Conservation (phyloP, 30 jellyfish, hydroid and myxozoan genomes). For the Clytia hemisphaerica region DNA sequence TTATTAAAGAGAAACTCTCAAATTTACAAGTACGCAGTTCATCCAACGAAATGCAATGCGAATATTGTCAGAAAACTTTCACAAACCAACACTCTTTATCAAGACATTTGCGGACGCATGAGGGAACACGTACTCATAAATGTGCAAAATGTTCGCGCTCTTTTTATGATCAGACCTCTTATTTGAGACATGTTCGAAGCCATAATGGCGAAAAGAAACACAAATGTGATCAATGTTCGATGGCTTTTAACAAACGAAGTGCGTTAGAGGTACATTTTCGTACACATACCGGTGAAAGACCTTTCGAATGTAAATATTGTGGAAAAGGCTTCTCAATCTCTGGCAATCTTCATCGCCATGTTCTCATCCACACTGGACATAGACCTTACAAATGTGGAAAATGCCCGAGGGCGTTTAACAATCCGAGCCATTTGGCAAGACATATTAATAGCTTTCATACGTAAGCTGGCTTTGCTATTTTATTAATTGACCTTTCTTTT, state of each 20-base stretch:
- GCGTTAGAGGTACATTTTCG: constrained; percentile 34
- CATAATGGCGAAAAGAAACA: constrained; percentile 41
- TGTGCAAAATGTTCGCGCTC: constrained; percentile 38
- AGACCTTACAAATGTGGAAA: constrained; percentile 41
- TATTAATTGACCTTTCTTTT: too few species aligned
- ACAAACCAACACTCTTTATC: neutral
- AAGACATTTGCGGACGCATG: constrained; percentile 26
- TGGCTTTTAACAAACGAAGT: constrained; percentile 37
- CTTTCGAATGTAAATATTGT: constrained; percentile 23
- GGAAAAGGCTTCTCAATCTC: constrained; percentile 42
- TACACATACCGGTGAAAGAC: constrained; percentile 42
- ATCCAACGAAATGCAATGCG: too few species aligned
- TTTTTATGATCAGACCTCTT: constrained; percentile 24
- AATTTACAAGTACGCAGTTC: too few species aligned
- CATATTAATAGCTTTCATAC: constrained; percentile 28
- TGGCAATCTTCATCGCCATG: constrained; percentile 42
- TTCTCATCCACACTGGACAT: constrained; percentile 35
- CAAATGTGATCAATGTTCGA: constrained; percentile 22
- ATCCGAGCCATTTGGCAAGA: constrained; percentile 45
- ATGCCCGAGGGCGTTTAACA: constrained; percentile 37
- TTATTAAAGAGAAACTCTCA: too few species aligned
- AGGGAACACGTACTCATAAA: constrained; percentile 27
- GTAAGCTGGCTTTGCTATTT: neutral
- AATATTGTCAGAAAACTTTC: constrained; percentile 19
- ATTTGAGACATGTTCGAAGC: constrained; percentile 10